Evolutionary conservation across 2,113 vertebrate species (phyloP).

Genomic region (Scortum barcoo): DNA sequence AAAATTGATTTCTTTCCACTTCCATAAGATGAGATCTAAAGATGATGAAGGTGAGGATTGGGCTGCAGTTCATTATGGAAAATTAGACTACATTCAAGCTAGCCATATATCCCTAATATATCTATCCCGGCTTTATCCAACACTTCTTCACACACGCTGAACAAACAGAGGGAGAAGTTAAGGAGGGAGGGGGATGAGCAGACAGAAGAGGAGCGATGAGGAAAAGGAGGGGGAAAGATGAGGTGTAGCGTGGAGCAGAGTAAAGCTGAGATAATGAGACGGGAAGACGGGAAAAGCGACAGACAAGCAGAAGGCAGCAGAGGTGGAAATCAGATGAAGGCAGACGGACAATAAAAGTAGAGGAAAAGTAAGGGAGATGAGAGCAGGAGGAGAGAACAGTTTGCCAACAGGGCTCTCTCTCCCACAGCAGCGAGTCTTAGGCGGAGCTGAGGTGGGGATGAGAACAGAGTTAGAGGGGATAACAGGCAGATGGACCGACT

Average conservation of each 20-base stretch:
- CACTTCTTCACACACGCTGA: constrained; percentile 70
- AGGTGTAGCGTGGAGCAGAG: constrained; percentile 41
- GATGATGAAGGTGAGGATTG: constrained; percentile 81
- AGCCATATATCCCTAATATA: constrained; percentile 71
- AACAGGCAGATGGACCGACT: constrained; percentile 79
- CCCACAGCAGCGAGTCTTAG: constrained; percentile 66
- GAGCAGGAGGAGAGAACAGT: constrained; percentile 48
- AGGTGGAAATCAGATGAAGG: constrained; percentile 22
- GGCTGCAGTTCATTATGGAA: constrained; percentile 79
- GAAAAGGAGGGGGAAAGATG: background rate
- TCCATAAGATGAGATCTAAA: constrained; percentile 81
- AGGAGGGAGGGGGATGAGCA: constrained; percentile 32
- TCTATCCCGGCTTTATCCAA: constrained; percentile 68
- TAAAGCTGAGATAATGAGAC: constrained; percentile 70
- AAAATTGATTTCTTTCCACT: constrained; percentile 85
- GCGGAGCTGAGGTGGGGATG: constrained; percentile 66
- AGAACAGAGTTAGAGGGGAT: constrained; percentile 77
- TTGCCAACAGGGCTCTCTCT: constrained; percentile 67
- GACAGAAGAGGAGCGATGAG: constrained; percentile 31
- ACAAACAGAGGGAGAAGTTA: constrained; percentile 73
- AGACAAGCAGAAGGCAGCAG: constrained; percentile 23
- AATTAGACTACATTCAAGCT: constrained; percentile 75
- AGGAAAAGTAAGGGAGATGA: constrained; percentile 49
- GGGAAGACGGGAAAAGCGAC: constrained; percentile 27
- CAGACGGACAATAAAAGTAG: constrained; percentile 52